Evolutionary conservation across 2,888 invertebrate genomes (phyloP).

Genomic region (Aphodius granarius): DNA sequence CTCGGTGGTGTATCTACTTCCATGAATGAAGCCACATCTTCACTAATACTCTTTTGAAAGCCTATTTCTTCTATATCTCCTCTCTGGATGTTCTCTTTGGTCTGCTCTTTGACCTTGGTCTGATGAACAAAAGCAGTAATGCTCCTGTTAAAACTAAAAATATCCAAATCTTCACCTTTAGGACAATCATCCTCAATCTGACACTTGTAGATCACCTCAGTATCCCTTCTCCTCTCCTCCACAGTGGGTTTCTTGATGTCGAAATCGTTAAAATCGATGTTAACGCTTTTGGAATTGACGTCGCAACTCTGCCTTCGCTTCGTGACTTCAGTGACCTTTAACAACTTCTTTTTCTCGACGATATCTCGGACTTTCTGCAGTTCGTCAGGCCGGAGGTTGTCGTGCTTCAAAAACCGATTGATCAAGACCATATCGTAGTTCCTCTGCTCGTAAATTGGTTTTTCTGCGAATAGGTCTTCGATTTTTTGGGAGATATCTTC

Average conservation of each 20-base stretch:
- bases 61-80: background rate
- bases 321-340: conserved; percentile 15
- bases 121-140: conserved; percentile 13
- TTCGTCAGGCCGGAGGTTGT: conserved; percentile 28
- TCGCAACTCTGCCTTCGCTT: conserved; percentile 14
- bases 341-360: conserved; percentile 31
- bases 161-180: background rate
- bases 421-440: conserved; percentile 28
- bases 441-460: conserved; percentile 24
- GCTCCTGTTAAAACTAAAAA: conserved; percentile 1
- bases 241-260: conserved; percentile 5
- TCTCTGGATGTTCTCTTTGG: background rate
- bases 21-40: background rate
- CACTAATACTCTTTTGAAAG: background rate
- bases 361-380: conserved; percentile 31
- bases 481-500: conserved; percentile 19
- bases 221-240: background rate
- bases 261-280: conserved; percentile 23
- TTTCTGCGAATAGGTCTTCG: conserved; percentile 17
- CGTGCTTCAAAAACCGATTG: conserved; percentile 30
- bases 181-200: too few relatives aligned
- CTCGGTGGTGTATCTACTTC: background rate
- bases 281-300: conserved; percentile 16
- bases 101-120: background rate
- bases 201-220: background rate